Evolutionary conservation across 2,888 invertebrate genomes (phyloP), one percentile per base, ranked within the genome.

Genomic region (Xylota sylvarum): DNA sequence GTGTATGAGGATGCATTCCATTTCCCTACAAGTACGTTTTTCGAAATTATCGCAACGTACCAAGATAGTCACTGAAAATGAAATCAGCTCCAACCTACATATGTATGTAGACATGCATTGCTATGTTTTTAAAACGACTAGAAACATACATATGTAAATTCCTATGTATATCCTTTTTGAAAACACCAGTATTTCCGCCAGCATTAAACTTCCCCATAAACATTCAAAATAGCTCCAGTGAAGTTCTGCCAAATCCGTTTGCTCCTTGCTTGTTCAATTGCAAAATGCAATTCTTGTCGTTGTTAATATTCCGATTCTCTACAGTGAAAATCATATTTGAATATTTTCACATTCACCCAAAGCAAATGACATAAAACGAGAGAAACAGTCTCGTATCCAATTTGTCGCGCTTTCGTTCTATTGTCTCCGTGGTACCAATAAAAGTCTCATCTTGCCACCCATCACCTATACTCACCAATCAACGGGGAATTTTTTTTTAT

Each of bases 361-460:
- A 30, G 35, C 35, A 56, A 40, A 78, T 5, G 35, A 56, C 27
- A 64, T 50, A 43, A 64, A 77, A 37, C n/a, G 48, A 19, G 19
- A 65, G 4, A 64, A 58, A 76, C 64, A 80, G 70, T 72, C 81
- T 76, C 76, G 55, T 76, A 85, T 81, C 72, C 85, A 85, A 76
- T 81, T 81, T 76, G 76, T 77, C 67, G 79, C 83, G 67, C 60
- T 58, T 30, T 52, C 67, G 65, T 69, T 74, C 56, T 74, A 48
- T 85, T 85, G 84, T 85, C 76, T 70, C 52, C 76, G 77, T 19
- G 80, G 40, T 72, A 60, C 81, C 77, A 82, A 86, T 86, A 86
- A 86, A 86, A 67, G 55, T 82, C 67, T 73, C 82, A 82, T 77
- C 60, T 56, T 65, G 73, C 73, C 67, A 73, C 48, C 58, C 52